phyloP scores from a whole-genome alignment of 1,140 invertebrate species.

The Vanessa atalanta region DNA sequence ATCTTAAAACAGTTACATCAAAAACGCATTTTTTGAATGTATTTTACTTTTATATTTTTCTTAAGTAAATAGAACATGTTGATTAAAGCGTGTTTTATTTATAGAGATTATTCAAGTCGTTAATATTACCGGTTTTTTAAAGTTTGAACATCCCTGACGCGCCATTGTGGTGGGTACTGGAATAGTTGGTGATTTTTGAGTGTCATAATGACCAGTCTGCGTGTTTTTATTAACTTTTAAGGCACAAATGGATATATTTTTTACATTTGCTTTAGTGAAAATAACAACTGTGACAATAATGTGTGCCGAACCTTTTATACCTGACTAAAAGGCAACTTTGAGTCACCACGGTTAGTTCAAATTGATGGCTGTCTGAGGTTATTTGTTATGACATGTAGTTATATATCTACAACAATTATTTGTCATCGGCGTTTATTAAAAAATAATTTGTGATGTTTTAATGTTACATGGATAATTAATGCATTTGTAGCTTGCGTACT shows the following conservation, averaged over 20 bases:
- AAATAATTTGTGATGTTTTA: constrained; percentile 17
- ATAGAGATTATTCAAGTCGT: constrained; percentile 9
- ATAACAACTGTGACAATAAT: constrained; percentile 77
- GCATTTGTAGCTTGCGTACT: not conserved
- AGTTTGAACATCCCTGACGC: constrained; percentile 56
- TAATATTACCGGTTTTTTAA: constrained; percentile 53
- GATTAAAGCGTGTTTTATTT: not conserved
- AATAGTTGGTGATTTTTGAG: constrained; percentile 60
- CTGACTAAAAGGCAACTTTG: constrained; percentile 67
- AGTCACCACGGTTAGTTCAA: constrained; percentile 77
- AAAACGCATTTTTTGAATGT: too few relatives aligned
- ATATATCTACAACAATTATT: constrained; percentile 61
- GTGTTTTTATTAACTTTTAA: constrained; percentile 70
- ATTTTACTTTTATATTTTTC: too few relatives aligned
- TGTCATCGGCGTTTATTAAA: constrained; percentile 58
- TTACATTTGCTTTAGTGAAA: constrained; percentile 69
- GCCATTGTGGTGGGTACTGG: constrained; percentile 68
- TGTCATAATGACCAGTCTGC: constrained; percentile 68
- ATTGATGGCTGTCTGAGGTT: constrained; percentile 74
- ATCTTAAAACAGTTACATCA: too few relatives aligned
- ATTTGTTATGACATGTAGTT: constrained; percentile 78
- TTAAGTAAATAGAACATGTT: not conserved
- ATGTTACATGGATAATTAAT: not conserved
- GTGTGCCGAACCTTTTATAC: constrained; percentile 77
- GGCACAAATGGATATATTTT: constrained; percentile 76